phyloP scores from a whole-genome alignment of 2,113 vertebrate genomes.

The Caloenas nicobarica region DNA sequence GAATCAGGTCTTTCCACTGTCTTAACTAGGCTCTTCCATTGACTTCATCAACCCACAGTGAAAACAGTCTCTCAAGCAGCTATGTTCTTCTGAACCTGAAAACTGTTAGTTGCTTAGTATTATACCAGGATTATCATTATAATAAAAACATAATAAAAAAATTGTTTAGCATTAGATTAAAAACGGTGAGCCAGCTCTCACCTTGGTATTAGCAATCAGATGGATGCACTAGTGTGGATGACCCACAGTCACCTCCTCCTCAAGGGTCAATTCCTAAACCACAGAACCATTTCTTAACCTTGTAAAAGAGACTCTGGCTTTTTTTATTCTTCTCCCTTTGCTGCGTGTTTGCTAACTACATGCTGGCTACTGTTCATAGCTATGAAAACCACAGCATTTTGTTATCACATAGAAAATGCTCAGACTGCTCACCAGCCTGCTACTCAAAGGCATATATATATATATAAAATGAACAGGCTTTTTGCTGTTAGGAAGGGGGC shows the following conservation, averaged over 20 bases:
- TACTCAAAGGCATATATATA: background rate
- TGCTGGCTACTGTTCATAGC: background rate
- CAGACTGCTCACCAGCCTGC: background rate
- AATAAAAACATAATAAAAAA: background rate
- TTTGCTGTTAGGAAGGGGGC: background rate
- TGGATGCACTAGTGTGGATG: background rate
- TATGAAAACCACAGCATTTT: background rate
- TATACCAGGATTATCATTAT: background rate
- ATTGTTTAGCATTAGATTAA: background rate
- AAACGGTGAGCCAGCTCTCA: background rate
- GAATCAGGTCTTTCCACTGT: background rate
- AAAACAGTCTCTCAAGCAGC: background rate
- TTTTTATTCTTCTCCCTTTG: background rate
- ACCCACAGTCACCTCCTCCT: background rate
- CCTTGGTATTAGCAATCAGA: background rate
- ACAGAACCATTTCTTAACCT: background rate
- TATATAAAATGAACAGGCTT: background rate
- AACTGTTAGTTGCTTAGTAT: background rate
- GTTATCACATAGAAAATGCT: background rate
- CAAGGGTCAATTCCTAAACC: background rate
- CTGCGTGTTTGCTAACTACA: background rate
- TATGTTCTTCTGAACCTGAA: background rate
- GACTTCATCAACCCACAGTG: background rate
- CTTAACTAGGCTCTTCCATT: background rate
- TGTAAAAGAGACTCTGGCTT: background rate